Evolutionary conservation across 1,140 invertebrate genomes (phyloP), one percentile per base, ranked within the genome.

Genomic region (Lethrus apterus): DNA sequence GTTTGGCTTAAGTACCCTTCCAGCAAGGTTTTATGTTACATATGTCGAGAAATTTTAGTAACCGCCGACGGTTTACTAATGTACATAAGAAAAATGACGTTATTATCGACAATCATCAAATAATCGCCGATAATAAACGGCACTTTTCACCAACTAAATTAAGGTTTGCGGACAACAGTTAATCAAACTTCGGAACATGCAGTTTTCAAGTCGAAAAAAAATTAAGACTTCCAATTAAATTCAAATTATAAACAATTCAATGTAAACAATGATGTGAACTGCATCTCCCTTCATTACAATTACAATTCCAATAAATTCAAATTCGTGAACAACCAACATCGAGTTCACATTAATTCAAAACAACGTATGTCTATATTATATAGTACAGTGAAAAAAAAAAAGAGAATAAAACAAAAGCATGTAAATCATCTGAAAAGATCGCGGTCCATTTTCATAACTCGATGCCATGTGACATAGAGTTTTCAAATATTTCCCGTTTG

Each of bases 1-100:
- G 43, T 24, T 44, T 43, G 46, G 40, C 44, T 47, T 50, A 54
- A 59, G 58, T 62, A 62, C 60, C 60, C 60, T 62, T 62, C 57
- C 60, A 60, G 58, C 58, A 60, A 57, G 45, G 43, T 55, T 55
- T 54, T 53, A 20, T 35, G 18, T 35, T 26, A 7, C 23, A 7
- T 15, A 11, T 33, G 9, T 33, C 31, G 31, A 11, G 14, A 11
- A 14, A 11, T 33, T 8, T 8, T 33, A 14, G 9, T 33, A 8
- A 7, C n/a, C 24, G 5, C 24, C 24, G n/a, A n/a, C n/a, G n/a
- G n/a, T n/a, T 26, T 26, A 26, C 24, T 26, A 26, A 26, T 26
- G n/a, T 26, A 26, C 24, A 26, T n/a, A 26, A 26, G 5, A 26
- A 26, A n/a, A 35, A 11, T 21, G 20, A 38, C 9, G 13, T 19